These are phyloP conservation scores for Lepus americanus DNA, from an alignment of 2,113 vertebrate genomes.

Conservation along the genomic window DNA sequence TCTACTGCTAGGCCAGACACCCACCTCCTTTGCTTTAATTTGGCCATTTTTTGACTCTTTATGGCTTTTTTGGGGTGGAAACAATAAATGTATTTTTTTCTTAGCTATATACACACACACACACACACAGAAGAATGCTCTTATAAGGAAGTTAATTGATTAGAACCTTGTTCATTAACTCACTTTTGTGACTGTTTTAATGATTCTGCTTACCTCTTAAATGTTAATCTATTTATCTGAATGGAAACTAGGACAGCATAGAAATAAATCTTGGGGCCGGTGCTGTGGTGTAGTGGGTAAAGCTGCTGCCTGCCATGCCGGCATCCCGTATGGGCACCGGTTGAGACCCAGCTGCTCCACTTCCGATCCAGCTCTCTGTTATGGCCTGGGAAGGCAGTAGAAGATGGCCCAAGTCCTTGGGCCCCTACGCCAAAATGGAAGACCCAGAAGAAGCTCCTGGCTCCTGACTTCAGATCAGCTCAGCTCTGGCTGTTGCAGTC, in stretches of 20 bases:
- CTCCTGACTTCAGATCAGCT: no score
- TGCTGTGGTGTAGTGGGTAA: no score
- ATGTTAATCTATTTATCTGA: constrained; percentile 40
- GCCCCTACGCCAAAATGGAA: no score
- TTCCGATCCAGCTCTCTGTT: no score
- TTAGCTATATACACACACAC: background rate
- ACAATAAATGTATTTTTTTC: background rate
- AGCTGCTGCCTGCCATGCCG: no score
- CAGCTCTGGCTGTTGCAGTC: no score
- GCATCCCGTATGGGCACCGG: no score
- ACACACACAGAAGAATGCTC: background rate
- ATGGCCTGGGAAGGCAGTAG: no score
- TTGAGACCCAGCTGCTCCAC: no score
- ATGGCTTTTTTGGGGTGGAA: background rate
- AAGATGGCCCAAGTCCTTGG: no score
- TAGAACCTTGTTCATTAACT: constrained; percentile 37
- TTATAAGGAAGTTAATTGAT: background rate
- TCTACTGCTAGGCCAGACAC: no score
- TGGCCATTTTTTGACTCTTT: constrained; percentile 16
- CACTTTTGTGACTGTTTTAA: constrained; percentile 14
- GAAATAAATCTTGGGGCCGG: background rate
- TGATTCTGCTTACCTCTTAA: constrained; percentile 14
- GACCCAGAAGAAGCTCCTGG: no score
- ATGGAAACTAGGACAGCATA: constrained; percentile 3
- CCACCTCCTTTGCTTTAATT: constrained; percentile 19